These are phyloP conservation scores for Alsophila aescularia DNA, from an alignment of 2,888 invertebrate species.

Conservation along the genomic window DNA sequence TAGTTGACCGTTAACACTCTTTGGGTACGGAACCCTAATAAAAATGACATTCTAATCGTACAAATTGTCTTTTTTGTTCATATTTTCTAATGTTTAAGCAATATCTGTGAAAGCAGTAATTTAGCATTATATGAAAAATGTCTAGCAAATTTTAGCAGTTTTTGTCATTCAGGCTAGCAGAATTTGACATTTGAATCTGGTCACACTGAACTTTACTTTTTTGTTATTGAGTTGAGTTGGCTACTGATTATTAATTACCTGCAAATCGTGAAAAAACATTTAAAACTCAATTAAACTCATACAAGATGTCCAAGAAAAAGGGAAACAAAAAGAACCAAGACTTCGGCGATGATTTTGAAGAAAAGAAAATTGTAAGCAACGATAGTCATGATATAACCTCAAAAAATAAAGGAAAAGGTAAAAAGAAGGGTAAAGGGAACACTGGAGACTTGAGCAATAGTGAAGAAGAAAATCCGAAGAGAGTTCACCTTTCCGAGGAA, in stretches of 20 bases:
- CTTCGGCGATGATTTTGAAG: constrained; percentile 81
- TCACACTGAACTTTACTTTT: too few species aligned
- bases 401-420: constrained; percentile 78
- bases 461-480: constrained; percentile 62
- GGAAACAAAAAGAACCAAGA: constrained; percentile 85
- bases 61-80: too few species aligned
- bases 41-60: too few species aligned
- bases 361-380: constrained; percentile 56
- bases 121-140: too few species aligned
- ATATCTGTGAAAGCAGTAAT: too few species aligned
- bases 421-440: constrained; percentile 77
- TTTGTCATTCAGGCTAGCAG: too few species aligned
- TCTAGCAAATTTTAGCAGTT: too few species aligned
- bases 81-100: too few species aligned
- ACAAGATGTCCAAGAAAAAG: constrained; percentile 86
- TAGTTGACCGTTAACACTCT: too few species aligned
- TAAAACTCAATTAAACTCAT: too few species aligned
- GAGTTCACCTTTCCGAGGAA: constrained; percentile 66
- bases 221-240: not conserved
- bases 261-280: not conserved
- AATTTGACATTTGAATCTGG: too few species aligned
- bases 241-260: not conserved
- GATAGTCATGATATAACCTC: constrained; percentile 78
- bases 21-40: too few species aligned
- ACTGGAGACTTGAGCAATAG: constrained; percentile 76